phyloP scores from a whole-genome alignment of 2,797 vertebrate species.

The Phataginus tricuspis region DNA sequence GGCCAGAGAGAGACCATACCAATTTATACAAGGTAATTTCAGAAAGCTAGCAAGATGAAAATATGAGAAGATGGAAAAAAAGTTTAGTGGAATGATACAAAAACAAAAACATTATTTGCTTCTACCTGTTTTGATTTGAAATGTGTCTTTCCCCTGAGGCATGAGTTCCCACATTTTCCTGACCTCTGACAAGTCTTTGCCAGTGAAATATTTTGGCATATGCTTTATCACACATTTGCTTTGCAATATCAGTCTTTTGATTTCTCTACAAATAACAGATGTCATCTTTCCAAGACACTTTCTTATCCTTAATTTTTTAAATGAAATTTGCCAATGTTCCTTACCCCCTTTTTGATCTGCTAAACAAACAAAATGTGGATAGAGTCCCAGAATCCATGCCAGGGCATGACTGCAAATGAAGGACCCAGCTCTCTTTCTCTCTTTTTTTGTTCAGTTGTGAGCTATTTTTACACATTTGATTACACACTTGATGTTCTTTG shows the following conservation, averaged over 20 bases:
- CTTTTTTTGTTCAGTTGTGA: not conserved
- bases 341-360: not conserved
- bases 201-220: not conserved
- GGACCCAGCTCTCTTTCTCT: accelerated
- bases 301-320: not conserved
- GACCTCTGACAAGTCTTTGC: not conserved
- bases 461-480: slow-evolving; percentile 17
- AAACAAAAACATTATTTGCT: not conserved
- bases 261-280: not conserved
- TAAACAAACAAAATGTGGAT: slow-evolving; percentile 7
- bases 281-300: not conserved
- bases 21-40: not conserved
- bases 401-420: not conserved
- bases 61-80: not conserved
- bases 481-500: slow-evolving; percentile 10
- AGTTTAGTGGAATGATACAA: not conserved
- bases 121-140: not conserved
- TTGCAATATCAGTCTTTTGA: not conserved
- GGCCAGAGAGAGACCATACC: not conserved
- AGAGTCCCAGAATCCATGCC: not conserved
- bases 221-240: not conserved
- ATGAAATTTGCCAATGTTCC: not conserved
- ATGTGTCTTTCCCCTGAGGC: not conserved
- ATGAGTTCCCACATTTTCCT: not conserved
- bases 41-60: not conserved